phyloP scores from a whole-genome alignment of 2,888 invertebrate species.

The Malthinus flaveolus region DNA sequence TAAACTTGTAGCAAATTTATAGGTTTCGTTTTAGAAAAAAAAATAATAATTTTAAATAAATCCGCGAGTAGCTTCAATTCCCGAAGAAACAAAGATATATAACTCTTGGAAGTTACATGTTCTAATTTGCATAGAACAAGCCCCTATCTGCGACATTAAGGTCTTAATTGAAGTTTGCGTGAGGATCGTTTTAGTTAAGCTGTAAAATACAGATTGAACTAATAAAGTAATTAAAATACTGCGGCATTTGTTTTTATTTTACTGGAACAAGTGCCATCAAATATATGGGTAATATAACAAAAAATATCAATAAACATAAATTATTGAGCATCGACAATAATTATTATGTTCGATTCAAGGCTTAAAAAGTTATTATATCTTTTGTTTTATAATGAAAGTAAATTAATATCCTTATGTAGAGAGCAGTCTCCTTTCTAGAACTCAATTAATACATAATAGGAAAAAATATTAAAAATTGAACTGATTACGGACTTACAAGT shows the following conservation, averaged over 20 bases:
- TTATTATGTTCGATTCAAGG: no score
- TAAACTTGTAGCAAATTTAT: not conserved
- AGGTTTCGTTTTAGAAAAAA: not conserved
- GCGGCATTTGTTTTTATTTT: not conserved
- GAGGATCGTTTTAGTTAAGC: slow-evolving; percentile 36
- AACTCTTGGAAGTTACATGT: slow-evolving; percentile 41
- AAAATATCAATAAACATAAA: no score
- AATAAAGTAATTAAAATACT: not conserved
- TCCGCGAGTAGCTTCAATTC: slow-evolving; percentile 20
- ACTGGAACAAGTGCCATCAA: not conserved
- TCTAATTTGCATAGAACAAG: slow-evolving; percentile 46
- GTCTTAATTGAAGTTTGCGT: slow-evolving; percentile 46
- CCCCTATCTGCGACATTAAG: slow-evolving; percentile 43
- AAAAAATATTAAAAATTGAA: no score
- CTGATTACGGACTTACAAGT: no score
- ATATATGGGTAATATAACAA: no score
- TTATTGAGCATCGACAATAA: no score
- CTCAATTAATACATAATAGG: no score
- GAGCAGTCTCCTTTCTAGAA: no score
- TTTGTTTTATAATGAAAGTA: no score
- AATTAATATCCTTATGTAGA: no score
- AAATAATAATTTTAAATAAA: slow-evolving; percentile 1
- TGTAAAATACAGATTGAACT: slow-evolving; percentile 16
- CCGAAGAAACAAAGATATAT: slow-evolving; percentile 35
- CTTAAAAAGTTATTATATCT: no score